A percentile compares a stretch with the other conserved stretches of the same genome.
These are phyloP conservation scores for Melanotaenia maccullochi DNA, from an alignment of 2,797 vertebrate species.

Conservation along the genomic window DNA sequence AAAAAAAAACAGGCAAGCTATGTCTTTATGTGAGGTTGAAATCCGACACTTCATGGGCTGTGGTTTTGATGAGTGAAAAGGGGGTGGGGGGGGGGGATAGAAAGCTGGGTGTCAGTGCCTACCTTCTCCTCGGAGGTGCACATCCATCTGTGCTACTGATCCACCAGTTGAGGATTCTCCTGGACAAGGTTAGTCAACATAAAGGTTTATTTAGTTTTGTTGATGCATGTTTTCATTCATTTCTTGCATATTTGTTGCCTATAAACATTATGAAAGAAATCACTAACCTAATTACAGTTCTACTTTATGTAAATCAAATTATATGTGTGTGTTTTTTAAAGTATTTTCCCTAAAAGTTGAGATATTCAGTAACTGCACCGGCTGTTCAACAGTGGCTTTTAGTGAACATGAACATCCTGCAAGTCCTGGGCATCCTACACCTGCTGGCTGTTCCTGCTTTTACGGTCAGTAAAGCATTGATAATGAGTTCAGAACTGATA, in stretches of 20 bases:
- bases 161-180: slow-evolving; percentile 4
- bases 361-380: background rate
- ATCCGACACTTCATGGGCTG: slow-evolving; percentile 67
- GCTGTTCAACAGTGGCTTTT: slow-evolving; percentile 11
- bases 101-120: slow-evolving; percentile 50
- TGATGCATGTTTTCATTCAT: background rate
- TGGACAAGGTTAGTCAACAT: slow-evolving; percentile 46
- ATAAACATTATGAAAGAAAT: background rate
- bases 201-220: background rate
- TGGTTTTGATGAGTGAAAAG: slow-evolving; percentile 24
- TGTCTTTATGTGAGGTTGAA: slow-evolving; percentile 53
- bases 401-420: slow-evolving; percentile 73
- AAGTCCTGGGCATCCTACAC: slow-evolving; percentile 66
- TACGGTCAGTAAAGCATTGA: slow-evolving; percentile 67
- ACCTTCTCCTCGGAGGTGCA: slow-evolving; percentile 40
- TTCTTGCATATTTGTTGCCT: background rate
- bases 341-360: background rate
- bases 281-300: background rate
- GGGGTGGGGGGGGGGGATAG: slow-evolving; percentile 40
- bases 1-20: background rate
- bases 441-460: slow-evolving; percentile 64
- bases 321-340: background rate
- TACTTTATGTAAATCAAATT: background rate
- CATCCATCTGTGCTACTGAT: slow-evolving; percentile 25
- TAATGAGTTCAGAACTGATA: background rate